Percentiles rank a stretch among this genome's conserved stretches.
Conservation (phyloP, 53 echinoderm and acorn worm species). For the Crossaster papposus region DNA sequence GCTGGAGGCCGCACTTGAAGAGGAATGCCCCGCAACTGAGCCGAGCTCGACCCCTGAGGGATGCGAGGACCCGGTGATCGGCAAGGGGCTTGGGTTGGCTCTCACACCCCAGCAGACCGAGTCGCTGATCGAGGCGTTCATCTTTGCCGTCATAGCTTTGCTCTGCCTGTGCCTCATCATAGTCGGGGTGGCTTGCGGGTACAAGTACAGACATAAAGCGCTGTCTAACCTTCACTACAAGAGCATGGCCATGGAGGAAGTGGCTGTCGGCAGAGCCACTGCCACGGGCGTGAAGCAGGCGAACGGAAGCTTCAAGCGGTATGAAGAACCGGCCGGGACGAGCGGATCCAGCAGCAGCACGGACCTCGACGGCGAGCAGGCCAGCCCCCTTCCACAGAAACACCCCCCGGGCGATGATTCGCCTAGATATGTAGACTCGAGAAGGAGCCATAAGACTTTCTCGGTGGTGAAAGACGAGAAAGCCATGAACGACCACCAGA, state of each 20-base stretch:
- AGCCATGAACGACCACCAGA: too few species aligned
- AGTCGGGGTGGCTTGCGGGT: background rate
- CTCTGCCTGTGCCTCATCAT: background rate
- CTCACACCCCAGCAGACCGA: constrained; percentile 3
- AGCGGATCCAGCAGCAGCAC: background rate
- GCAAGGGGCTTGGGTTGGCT: background rate
- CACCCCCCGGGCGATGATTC: background rate
- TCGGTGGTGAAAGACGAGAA: background rate
- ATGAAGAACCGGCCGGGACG: background rate
- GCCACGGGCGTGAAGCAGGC: background rate
- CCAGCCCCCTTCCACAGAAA: background rate
- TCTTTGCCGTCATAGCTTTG: background rate
- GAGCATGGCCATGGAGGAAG: background rate
- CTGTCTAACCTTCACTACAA: background rate
- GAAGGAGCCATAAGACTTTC: too few species aligned
- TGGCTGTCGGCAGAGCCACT: background rate
- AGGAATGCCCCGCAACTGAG: background rate
- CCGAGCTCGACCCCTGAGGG: background rate
- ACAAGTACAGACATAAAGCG: background rate
- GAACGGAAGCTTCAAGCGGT: background rate
- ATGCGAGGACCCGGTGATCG: background rate
- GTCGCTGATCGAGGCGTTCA: background rate
- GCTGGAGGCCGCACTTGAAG: background rate
- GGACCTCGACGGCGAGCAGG: background rate
- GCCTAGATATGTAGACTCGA: too few species aligned